Base-by-base conservation (phyloP, 2,888 invertebrate genomes). In the Oscheius sp. region DNA sequence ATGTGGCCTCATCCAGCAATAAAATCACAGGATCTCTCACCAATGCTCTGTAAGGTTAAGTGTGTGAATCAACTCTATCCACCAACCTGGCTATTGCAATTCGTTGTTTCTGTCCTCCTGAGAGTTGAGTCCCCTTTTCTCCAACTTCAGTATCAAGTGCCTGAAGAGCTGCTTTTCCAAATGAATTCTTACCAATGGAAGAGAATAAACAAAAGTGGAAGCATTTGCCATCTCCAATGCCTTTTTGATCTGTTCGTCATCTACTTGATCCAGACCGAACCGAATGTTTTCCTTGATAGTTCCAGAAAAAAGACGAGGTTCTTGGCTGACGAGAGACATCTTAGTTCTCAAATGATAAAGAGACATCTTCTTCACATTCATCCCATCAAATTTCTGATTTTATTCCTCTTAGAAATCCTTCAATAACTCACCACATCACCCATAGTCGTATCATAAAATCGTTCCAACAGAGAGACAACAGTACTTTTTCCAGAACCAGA, bases 91-190 rank as follows among this genome's bases (percentile, higher is more conserved):
- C 80, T 20, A 80, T 77, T 12, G 80, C 80, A n/a, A 80, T 67
- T 0, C 79, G 63, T 45, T 79, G 79, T 46, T 76, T 76, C 66
- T 76, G 76, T 3, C 79, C 79, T 10, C 78, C 79, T 4, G 78
- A 79, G n/a, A 79, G 64, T 17, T 73, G 67, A 8, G 58, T 25
- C 33, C 74, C 72, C n/a, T 69, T 70, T 5, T 52, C 48, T 2
- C 78, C 78, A 10, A 75, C 63, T 33, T 46, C 46, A 6, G 78
- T 78, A 17, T 68, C 45, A 46, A 74, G 73, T 46, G 73, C 74
- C 75, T 66, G 20, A 69, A 94, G 91, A 55, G 0, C 94, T 95
- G 50, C 93, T 93, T 88, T 95, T 95, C 5, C 94, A 94, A 85
- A 27, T n/a, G 10, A 15, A 2, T 67, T 6, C 4, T 0, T 48